Conservation (phyloP, 2,888 invertebrate species). For the Eumerus sabulonum region DNA sequence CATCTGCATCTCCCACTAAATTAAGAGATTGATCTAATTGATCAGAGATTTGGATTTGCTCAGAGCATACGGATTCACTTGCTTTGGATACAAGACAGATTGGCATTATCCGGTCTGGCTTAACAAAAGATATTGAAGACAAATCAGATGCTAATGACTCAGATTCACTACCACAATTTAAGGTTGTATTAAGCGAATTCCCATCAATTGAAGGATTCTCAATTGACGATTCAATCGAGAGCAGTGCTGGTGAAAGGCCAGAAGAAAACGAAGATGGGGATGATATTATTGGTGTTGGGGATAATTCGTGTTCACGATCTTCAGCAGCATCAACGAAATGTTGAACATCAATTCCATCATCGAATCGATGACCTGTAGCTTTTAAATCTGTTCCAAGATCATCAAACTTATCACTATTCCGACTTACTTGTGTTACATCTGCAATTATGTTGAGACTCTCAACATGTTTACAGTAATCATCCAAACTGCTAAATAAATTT, state of each 20-base stretch:
- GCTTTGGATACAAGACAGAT: too few relatives aligned
- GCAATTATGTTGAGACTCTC: conserved; percentile 71
- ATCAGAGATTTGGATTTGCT: too few relatives aligned
- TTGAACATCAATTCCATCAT: conserved; percentile 72
- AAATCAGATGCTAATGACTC: too few relatives aligned
- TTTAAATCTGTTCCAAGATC: conserved; percentile 71
- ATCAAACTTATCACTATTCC: conserved; percentile 65
- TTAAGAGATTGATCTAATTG: too few relatives aligned
- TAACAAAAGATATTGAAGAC: too few relatives aligned
- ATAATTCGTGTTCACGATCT: conserved; percentile 52
- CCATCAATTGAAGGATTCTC: background rate
- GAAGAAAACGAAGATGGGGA: conserved; percentile 79
- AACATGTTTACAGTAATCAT: conserved; percentile 80
- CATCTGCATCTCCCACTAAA: too few relatives aligned
- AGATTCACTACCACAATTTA: too few relatives aligned
- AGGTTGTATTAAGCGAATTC: too few relatives aligned
- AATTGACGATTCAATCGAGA: conserved; percentile 72
- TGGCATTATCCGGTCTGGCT: too few relatives aligned
- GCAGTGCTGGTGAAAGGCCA: conserved; percentile 76
- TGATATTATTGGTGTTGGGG: conserved; percentile 76
- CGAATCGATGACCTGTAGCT: background rate
- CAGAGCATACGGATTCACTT: too few relatives aligned
- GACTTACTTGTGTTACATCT: conserved; percentile 24
- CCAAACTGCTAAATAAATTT: conserved; percentile 83
- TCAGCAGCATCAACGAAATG: conserved; percentile 71